Percentiles rank a stretch among this genome's conserved stretches.
Evolutionary conservation across 2,797 vertebrate genomes (phyloP).

Genomic region (Sphaeramia orbicularis): DNA sequence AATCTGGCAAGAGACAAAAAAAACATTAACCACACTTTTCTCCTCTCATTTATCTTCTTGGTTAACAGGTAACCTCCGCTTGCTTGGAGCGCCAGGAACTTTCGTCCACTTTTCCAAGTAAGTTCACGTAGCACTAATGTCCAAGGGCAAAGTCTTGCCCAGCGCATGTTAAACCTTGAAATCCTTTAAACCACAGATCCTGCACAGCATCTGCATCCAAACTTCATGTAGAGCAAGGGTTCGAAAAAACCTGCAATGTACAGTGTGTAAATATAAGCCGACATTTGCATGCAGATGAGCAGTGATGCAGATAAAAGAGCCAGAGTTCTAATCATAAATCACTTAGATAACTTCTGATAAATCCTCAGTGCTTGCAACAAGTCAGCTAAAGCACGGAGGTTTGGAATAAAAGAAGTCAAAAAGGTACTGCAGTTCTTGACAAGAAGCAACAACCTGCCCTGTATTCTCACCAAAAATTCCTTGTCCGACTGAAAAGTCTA

Average conservation of each 20-base stretch:
- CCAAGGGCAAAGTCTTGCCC: neutral
- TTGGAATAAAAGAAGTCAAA: neutral
- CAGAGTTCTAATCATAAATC: no score
- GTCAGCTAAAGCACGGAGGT: no score
- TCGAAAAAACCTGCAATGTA: no score
- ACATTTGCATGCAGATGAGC: neutral
- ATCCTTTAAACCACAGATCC: neutral
- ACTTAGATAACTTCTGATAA: no score
- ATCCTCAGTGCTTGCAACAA: no score
- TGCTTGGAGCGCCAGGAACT: conserved; percentile 80
- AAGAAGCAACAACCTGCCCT: conserved; percentile 1
- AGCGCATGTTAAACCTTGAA: neutral
- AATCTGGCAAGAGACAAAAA: no score
- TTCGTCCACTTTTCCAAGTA: conserved; percentile 86
- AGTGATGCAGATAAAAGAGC: no score
- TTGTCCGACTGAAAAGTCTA: no score
- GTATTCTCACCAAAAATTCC: neutral
- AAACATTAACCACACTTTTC: no score
- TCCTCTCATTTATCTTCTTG: neutral
- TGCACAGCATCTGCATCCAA: no score
- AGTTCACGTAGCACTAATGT: conserved; percentile 75
- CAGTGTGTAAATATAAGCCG: neutral
- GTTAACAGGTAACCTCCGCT: conserved; percentile 83
- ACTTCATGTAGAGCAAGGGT: neutral
- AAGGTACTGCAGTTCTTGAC: neutral